A percentile compares a stretch with the other conserved stretches of the same genome.
Conservation (phyloP, 2,888 invertebrate genomes). For the Sesamia inferens region DNA sequence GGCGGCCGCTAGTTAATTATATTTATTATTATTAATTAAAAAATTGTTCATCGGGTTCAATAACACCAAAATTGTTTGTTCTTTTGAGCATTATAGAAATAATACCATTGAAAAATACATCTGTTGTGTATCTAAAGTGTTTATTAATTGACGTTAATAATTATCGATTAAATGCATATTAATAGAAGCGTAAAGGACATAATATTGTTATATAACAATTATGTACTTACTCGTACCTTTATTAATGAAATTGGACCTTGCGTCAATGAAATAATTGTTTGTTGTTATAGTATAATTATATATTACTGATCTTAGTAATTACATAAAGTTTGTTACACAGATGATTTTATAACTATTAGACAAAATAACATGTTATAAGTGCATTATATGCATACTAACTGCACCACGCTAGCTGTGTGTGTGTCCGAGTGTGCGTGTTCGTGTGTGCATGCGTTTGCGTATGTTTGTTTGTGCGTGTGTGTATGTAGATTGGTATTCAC, state of each 20-base stretch:
- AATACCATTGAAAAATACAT: not conserved
- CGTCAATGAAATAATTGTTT: conserved; percentile 23
- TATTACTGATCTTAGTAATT: not conserved
- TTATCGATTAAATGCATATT: not conserved
- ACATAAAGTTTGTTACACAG: conserved; percentile 4
- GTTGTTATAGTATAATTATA: not conserved
- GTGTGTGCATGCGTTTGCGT: no score
- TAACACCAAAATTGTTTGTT: not conserved
- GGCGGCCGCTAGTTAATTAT: no score
- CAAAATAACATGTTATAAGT: not conserved
- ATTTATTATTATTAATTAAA: no score
- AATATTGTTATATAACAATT: not conserved
- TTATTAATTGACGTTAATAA: conserved; percentile 2
- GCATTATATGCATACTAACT: no score
- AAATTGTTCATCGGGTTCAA: no score
- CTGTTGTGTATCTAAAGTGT: not conserved
- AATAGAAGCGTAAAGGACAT: conserved; percentile 1
- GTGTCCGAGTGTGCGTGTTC: no score
- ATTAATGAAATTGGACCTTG: not conserved
- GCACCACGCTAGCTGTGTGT: no score
- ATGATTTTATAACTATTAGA: conserved; percentile 2
- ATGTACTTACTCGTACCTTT: not conserved
- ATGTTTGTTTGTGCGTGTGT: no score
- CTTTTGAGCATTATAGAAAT: not conserved
- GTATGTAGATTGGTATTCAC: no score